Evolutionary conservation across 2,888 invertebrate genomes (phyloP), one percentile per base, ranked within the genome.

Genomic region (Parnassius orleans): DNA sequence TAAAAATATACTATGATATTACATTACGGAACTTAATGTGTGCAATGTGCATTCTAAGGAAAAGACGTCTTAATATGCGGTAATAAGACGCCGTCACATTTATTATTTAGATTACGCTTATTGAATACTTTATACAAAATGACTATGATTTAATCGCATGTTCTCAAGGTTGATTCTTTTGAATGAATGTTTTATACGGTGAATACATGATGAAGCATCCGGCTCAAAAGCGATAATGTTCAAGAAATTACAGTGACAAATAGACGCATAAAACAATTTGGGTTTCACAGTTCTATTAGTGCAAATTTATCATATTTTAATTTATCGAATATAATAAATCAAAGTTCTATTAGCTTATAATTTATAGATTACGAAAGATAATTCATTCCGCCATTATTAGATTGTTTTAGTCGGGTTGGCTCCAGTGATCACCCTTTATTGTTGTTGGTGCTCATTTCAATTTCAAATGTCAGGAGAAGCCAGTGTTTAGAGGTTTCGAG

Each of bases 171-270:
- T 73, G 64, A 51, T 52, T 52, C 67, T 64, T 60, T 68, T 70
- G 57, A 53, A 41, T 61, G 64, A 63, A 65, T 61, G 57, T 60
- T 59, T 51, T 50, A 62, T 66, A 63, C 58, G 57, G 56, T 61
- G 66, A 77, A 76, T 81, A 76, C 77, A 77, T 76, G 69, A 74
- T 74, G 64, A 68, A 68, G 68, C 73, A 80, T 83, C 83, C 83
- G 81, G 83, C 68, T 61, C 11, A n/a, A 19, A 42, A 50, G n/a
- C 51, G 33, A 47, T 64, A 63, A 54, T 52, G 59, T 53, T 12
- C 44, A 54, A 9, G 11, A 15, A 41, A 53, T 14, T 53, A 59
- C 19, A 51, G 51, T 50, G 43, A 43, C 43, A 10, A 10, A 43
- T 11, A 43, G 7, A 11, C 43, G 1, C 33, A 33, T 33, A 33